Evolutionary conservation across 1,140 invertebrate genomes (phyloP), one percentile per base, ranked within the genome.

Genomic region (Drosophila oshimai): DNA sequence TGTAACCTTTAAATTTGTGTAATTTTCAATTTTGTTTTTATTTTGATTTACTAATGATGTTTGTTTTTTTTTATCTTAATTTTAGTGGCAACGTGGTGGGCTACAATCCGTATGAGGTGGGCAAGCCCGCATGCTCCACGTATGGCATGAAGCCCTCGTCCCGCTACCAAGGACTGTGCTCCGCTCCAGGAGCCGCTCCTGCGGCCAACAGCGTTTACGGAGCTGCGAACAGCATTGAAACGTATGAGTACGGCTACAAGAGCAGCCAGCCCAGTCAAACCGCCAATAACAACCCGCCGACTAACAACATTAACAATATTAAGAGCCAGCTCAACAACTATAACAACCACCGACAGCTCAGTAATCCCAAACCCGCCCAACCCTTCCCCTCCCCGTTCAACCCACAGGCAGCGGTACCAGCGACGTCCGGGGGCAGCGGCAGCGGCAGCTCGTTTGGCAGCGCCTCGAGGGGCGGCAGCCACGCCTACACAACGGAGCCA

Each of bases 81-180:
- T 90, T 12, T 90, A 95, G 94, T 68, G 96, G 95, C 50, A 97
- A 97, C 78, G 93, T 97, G 28, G 92, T 95, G 44, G 95, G 95
- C 42, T 93, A 93, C 65, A 93, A 93, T 53, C 95, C 95, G 6
- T 97, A 97, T 90, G 93, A 94, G 89, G 94, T 93, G 54, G 95
- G 95, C 31, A 93, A 93, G 83, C 95, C 95, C 13, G 93, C 94
- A 34, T 96, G 96, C 91, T 93, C 92, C 51, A 92, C 91, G 39
- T 94, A 93, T 77, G 95, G 95, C 71, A 93, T 95, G 73, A 92
- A 92, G 13, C 93, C 95, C 51, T 96, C 95, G 3, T 92, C 92
- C 62, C 94, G 93, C 92, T 96, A 96, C 89, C 93, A 94, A 46
- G 95, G 96, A 41, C 92, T 97, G 24, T 97, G 96, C 91, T 68